Evolutionary conservation across 2,888 invertebrate species (phyloP), one percentile per base, ranked within the genome.

Genomic region (Diaprepes abbreviatus): DNA sequence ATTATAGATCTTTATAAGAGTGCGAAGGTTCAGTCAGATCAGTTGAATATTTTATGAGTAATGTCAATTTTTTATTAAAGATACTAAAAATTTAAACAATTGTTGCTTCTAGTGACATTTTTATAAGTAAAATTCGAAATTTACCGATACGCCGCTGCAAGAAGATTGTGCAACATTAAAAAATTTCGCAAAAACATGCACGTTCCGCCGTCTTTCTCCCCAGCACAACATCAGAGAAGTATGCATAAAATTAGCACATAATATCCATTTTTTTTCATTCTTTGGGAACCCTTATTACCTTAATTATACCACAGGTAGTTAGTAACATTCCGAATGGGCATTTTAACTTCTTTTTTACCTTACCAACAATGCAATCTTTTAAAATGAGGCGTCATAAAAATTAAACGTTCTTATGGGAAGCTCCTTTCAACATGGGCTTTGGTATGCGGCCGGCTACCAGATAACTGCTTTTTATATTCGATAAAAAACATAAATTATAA

Each of bases 191-290:
- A 50, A 50, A 31, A 28, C 28, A 16, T 28, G 48, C 48, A 28
- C 48, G 48, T 14, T 28, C 14, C 14, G 16, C 14, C 12, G 14
- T 50, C 7, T 50, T 50, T 28, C 12, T 24, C 28, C 28, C 48
- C 28, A 16, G 14, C 28, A 50, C 16, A 50, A 28, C 17, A 43
- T 43, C n/a, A 40, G 35, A 31, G 33, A 64, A 31, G 33, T 54
- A 54, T 55, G 54, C 64, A 64, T 64, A 64, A 64, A 64, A 64
- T 64, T 64, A 64, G 64, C 64, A 64, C 64, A 55, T 64, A 64
- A 64, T 64, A 64, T 64, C 64, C 64, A 64, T 64, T 55, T 64
- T 64, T 64, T 64, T 64, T 55, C 64, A 54, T 64, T 64, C 64
- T 35, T 60, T 55, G 45, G 64, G 54, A 54, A 40, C 55, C 48